A percentile compares a stretch with the other conserved stretches of the same genome.
These are phyloP conservation scores for Lamellibrachia satsuma DNA, from an alignment of 2,888 invertebrate genomes.

Conservation along the genomic window DNA sequence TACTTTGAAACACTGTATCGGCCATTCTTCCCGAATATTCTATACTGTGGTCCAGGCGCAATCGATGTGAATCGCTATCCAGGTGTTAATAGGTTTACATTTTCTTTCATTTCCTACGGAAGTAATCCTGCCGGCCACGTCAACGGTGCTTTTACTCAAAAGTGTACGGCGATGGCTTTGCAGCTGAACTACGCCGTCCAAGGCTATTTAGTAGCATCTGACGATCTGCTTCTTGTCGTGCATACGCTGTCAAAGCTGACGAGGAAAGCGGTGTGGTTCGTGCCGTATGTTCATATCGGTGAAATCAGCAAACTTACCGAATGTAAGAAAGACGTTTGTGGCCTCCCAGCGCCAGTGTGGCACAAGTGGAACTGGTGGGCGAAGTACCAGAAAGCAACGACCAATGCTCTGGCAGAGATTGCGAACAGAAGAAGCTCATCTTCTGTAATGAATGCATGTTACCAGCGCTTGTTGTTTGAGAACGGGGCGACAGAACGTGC, in stretches of 20 bases:
- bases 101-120: constrained; percentile 38
- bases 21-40: constrained; percentile 38
- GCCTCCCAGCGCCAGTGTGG: constrained; percentile 35
- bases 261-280: constrained; percentile 34
- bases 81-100: constrained; percentile 25
- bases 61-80: constrained; percentile 24
- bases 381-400: constrained; percentile 32
- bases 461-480: constrained; percentile 30
- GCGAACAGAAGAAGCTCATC: not conserved
- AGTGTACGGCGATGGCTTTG: constrained; percentile 36
- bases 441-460: constrained; percentile 30
- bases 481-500: constrained; percentile 37
- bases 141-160: constrained; percentile 41
- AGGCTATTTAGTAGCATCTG: constrained; percentile 39
- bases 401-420: constrained; percentile 23
- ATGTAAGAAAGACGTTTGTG: constrained; percentile 41
- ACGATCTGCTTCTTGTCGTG: constrained; percentile 37
- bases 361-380: constrained; percentile 36
- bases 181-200: constrained; percentile 32
- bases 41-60: constrained; percentile 41
- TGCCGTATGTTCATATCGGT: constrained; percentile 36
- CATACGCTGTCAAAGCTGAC: constrained; percentile 24
- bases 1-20: constrained; percentile 41
- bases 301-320: constrained; percentile 37
- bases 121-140: constrained; percentile 32